phyloP scores from a whole-genome alignment of 2,888 invertebrate genomes.

The Sinohyriopsis cumingii region DNA sequence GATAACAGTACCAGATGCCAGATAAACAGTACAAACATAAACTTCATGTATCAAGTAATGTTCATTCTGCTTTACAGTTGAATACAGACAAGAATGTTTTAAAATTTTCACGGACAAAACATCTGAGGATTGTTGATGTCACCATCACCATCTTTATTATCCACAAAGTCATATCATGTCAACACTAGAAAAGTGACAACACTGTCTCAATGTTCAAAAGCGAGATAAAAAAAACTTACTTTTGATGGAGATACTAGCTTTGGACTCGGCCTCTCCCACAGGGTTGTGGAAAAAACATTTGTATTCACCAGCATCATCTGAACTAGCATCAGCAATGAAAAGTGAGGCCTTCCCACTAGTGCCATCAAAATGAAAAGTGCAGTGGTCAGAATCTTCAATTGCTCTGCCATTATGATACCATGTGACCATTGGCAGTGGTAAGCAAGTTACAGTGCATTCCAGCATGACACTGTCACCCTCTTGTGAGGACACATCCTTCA shows the following conservation, averaged over 20 bases:
- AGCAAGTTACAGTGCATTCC: conserved; percentile 40
- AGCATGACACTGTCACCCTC: conserved; percentile 42
- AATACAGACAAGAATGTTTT: too few relatives aligned
- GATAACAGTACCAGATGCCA: too few relatives aligned
- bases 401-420: conserved; percentile 53
- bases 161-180: too few relatives aligned
- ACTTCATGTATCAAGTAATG: too few relatives aligned
- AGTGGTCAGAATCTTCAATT: conserved; percentile 26
- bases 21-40: too few relatives aligned
- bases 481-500: conserved; percentile 41
- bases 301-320: conserved; percentile 49
- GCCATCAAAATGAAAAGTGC: conserved; percentile 37
- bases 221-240: conserved; percentile 37
- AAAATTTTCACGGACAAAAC: too few relatives aligned
- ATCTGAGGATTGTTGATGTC: too few relatives aligned
- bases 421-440: conserved; percentile 41
- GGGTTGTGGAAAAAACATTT: conserved; percentile 49
- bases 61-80: too few relatives aligned
- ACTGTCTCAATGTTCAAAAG: too few relatives aligned
- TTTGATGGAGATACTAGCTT: conserved; percentile 42
- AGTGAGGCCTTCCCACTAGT: conserved; percentile 45
- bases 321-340: conserved; percentile 35
- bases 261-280: conserved; percentile 52
- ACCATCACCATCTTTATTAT: too few relatives aligned
- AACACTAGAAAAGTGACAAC: too few relatives aligned